phyloP scores from a whole-genome alignment of 1,140 invertebrate genomes.

The Drosophila pectinifera region DNA sequence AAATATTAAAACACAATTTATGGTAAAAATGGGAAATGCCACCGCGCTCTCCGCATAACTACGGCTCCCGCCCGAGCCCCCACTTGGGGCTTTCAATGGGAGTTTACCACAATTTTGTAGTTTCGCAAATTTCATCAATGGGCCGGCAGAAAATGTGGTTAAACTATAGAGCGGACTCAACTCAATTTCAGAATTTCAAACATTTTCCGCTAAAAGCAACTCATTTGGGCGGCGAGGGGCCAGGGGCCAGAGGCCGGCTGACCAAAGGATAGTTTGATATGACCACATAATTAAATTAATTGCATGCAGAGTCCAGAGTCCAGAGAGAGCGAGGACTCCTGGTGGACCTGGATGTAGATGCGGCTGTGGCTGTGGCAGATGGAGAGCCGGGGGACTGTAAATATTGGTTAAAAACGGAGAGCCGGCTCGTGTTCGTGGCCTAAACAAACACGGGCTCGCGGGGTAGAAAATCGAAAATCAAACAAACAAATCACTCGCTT shows the following conservation, averaged over 20 bases:
- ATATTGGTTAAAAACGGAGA: conserved; percentile 50
- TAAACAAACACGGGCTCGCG: conserved; percentile 39
- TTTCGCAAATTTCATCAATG: conserved; percentile 46
- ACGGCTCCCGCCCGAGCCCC: background rate
- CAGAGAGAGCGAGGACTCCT: conserved; percentile 13
- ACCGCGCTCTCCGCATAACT: conserved; percentile 2
- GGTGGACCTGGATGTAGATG: background rate
- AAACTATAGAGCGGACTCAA: conserved; percentile 46
- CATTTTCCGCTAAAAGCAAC: conserved; percentile 69
- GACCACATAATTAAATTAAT: conserved; percentile 83
- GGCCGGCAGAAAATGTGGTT: conserved; percentile 37
- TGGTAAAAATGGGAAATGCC: background rate
- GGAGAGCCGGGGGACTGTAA: conserved; percentile 26
- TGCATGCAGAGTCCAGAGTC: conserved; percentile 51
- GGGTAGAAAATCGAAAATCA: conserved; percentile 49
- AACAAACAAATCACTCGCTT: conserved; percentile 42
- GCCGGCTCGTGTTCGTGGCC: conserved; percentile 45
- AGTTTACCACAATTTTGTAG: conserved; percentile 53
- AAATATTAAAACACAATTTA: background rate
- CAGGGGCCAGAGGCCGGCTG: background rate
- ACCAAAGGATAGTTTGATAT: conserved; percentile 58
- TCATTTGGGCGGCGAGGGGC: conserved; percentile 35
- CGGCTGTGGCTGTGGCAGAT: background rate
- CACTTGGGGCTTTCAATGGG: conserved; percentile 31
- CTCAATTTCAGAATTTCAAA: conserved; percentile 74